Evolutionary conservation across 2,888 invertebrate species (phyloP).

Genomic region (Campoplex nolae): DNA sequence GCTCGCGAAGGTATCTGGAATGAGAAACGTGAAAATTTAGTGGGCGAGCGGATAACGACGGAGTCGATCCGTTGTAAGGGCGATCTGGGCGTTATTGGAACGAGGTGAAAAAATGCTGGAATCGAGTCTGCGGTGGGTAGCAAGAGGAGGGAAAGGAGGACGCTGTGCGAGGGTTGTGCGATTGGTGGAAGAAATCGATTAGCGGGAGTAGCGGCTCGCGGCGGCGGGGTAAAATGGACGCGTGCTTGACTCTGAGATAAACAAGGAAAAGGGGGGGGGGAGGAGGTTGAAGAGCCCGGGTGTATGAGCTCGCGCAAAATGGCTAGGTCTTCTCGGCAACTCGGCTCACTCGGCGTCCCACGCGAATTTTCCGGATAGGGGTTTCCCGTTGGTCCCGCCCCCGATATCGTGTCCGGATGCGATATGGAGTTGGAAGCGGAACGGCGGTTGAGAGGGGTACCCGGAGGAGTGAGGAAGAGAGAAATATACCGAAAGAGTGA

Average conservation of each 20-base stretch:
- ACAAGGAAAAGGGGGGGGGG: not conserved
- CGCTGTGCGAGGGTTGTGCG: slow-evolving; percentile 73
- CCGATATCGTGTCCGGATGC: slow-evolving; percentile 48
- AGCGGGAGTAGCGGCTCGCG: slow-evolving; percentile 65
- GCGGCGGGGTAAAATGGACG: slow-evolving; percentile 11
- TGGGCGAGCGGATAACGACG: not conserved
- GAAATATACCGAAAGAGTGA: slow-evolving; percentile 31
- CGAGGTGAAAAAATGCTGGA: not conserved
- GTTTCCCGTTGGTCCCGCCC: slow-evolving; percentile 78
- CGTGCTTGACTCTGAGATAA: not conserved
- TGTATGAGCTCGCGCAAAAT: slow-evolving; percentile 15
- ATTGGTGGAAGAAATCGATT: slow-evolving; percentile 84
- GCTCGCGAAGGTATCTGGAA: not conserved
- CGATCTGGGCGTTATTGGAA: not conserved
- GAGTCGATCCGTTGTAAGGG: not conserved
- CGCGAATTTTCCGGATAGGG: slow-evolving; percentile 83
- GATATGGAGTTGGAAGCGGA: not conserved
- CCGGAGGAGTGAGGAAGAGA: slow-evolving; percentile 9
- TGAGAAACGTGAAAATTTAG: not conserved
- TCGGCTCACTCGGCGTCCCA: slow-evolving; percentile 74
- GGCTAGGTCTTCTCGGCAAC: slow-evolving; percentile 15
- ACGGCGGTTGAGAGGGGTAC: not conserved
- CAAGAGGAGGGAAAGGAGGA: not conserved
- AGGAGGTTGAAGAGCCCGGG: slow-evolving; percentile 8
- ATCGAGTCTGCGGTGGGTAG: not conserved